phyloP scores from a whole-genome alignment of 2,113 vertebrate genomes.

The Corynorhinus townsendii region DNA sequence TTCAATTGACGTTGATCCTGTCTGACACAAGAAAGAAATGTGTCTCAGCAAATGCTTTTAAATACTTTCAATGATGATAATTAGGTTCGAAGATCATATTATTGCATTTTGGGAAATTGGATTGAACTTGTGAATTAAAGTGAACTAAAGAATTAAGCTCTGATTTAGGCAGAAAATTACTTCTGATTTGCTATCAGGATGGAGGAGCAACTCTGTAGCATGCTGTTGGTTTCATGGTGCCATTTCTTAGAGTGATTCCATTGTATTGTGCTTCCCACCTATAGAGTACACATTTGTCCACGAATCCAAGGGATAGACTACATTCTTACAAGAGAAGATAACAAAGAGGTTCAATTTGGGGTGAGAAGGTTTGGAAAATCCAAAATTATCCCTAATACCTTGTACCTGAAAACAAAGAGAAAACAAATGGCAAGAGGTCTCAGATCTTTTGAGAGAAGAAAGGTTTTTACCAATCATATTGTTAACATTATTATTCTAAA shows the following conservation, averaged over 20 bases:
- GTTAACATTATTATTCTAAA: not conserved
- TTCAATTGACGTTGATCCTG: conserved; percentile 46
- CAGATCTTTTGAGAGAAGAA: not conserved
- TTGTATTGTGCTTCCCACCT: not conserved
- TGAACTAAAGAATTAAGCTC: conserved; percentile 53
- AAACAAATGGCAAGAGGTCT: not conserved
- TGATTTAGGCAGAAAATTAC: conserved; percentile 54
- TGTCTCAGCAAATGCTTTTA: conserved; percentile 58
- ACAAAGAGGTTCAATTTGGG: not conserved
- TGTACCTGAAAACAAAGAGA: not conserved
- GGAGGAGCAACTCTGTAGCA: not conserved
- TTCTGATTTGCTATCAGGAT: conserved; percentile 42
- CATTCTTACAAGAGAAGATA: not conserved
- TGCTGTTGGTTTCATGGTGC: not conserved
- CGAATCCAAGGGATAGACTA: not conserved
- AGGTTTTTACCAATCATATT: not conserved
- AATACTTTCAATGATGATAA: conserved; percentile 66
- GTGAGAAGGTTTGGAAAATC: not conserved
- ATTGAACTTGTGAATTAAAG: conserved; percentile 53
- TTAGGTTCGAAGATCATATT: conserved; percentile 59
- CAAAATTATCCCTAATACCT: not conserved
- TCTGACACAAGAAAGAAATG: conserved; percentile 58
- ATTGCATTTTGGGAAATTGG: conserved; percentile 50
- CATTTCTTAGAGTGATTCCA: not conserved
- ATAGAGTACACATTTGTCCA: not conserved